Evolutionary conservation across 1,140 invertebrate species (phyloP).

Genomic region (Alviniconcha marisindica): DNA sequence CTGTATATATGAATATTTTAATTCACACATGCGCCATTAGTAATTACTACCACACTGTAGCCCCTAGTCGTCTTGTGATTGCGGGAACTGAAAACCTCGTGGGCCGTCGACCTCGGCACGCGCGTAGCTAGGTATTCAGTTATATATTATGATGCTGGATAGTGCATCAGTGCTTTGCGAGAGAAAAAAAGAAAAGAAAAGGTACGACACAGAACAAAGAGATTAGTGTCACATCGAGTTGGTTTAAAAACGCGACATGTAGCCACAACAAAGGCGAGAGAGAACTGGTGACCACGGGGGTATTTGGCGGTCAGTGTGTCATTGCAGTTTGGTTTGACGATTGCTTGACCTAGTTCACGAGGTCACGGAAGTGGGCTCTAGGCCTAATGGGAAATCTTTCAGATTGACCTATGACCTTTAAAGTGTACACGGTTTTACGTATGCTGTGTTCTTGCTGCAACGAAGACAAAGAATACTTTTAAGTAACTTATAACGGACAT

Average conservation of each 20-base stretch:
- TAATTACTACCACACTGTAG: no score
- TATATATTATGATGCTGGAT: not conserved
- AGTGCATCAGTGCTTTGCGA: not conserved
- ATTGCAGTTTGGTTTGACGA: not conserved
- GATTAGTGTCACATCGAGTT: not conserved
- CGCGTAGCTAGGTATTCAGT: not conserved
- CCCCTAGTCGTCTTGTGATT: no score
- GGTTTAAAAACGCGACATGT: no score
- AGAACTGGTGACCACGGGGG: not conserved
- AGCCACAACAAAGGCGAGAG: no score
- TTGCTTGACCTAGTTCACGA: conserved; percentile 39
- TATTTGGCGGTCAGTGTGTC: conserved; percentile 41
- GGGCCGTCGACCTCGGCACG: no score
- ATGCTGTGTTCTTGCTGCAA: no score
- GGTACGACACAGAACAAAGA: not conserved
- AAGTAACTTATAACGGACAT: no score
- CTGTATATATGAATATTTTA: not conserved
- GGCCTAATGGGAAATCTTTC: no score
- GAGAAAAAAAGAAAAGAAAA: no score
- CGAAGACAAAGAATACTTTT: no score
- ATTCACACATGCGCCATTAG: no score
- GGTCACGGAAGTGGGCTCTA: conserved; percentile 37
- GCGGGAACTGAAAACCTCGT: no score
- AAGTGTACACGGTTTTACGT: not conserved
- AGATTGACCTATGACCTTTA: conserved; percentile 20